Percentiles rank a stretch among this genome's conserved stretches.
Evolutionary conservation across 2,888 invertebrate species (phyloP).

Genomic region (Mermis nigrescens): DNA sequence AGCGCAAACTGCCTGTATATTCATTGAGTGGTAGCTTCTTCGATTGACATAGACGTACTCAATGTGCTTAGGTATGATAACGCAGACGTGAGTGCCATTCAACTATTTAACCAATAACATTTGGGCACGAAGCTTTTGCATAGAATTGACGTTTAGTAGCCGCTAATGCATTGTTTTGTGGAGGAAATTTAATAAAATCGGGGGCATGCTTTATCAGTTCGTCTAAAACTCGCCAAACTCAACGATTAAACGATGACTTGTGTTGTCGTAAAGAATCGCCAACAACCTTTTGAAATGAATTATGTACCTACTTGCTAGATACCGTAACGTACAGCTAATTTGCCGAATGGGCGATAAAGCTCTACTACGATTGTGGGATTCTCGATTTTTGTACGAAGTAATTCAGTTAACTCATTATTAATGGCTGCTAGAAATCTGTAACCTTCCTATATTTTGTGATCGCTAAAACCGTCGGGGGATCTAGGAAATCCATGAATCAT

Average conservation of each 20-base stretch:
- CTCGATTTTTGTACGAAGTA: background rate
- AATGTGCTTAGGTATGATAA: no score
- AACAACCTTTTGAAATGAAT: background rate
- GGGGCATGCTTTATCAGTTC: background rate
- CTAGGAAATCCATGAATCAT: background rate
- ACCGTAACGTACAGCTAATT: background rate
- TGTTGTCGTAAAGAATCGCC: background rate
- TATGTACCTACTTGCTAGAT: background rate
- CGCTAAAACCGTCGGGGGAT: background rate
- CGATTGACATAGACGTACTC: constrained; percentile 18
- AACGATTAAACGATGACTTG: background rate
- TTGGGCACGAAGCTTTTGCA: background rate
- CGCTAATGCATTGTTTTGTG: no score
- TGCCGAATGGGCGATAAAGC: background rate
- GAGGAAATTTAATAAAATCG: background rate
- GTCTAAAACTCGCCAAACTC: background rate
- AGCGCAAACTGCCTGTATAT: constrained; percentile 17
- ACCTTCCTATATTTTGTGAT: background rate
- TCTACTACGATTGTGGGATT: background rate
- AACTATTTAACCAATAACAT: background rate
- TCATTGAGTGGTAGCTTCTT: no score
- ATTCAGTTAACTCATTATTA: background rate
- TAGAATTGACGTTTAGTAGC: no score
- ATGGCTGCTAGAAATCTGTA: background rate
- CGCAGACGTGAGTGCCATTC: background rate